Base-by-base conservation (phyloP, 2,113 vertebrate species). In the Cheirogaleus medius region DNA sequence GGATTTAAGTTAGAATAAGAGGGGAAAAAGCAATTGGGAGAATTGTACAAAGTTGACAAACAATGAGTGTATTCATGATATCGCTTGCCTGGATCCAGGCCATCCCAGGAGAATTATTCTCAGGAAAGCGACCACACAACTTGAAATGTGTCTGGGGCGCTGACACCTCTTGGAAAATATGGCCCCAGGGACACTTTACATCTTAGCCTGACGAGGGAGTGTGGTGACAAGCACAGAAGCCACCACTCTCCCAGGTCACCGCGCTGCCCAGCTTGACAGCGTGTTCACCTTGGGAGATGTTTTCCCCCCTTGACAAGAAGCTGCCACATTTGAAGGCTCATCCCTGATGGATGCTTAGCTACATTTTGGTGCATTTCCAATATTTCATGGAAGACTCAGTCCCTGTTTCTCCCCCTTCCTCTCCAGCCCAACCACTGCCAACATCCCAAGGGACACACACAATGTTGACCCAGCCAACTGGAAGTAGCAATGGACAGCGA, bases 301-400 rank as follows among this genome's bases (percentile, higher is more conserved):
- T 90, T 71, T 96, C 97, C 96, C 97, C 93, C 97, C 71, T 87
- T 69, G 91, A 88, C 94, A 97, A 91, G 90, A 92, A 97, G 97
- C 91, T 95, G 96, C 15, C 95, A 92, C 91, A 91, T 95, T 93
- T 98, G 97, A 97, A 95, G 96, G 97, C 34, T 42, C 92, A 95
- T 95, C 82, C 94, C 95, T 97, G 93, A 49, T 0, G 0, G 58
- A 34, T 4, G 0, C 69, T 32, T 34, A 3, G 37, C 34, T 18
- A 8, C 47, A 34, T 52, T 20, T 66, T 25, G 81, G 32, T 23
- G 2, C 0, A 63, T 3, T 3, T 8, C 52, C 29, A 42, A 68
- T 12, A 52, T 56, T 66, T 58, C 44, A 0, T 27, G 23, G 11
- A 52, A 81, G 69, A 80, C 23, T 47, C 7, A 0, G 23, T 49